phyloP scores from a whole-genome alignment of 2,888 invertebrate species.

The Slavum lentiscoides region DNA sequence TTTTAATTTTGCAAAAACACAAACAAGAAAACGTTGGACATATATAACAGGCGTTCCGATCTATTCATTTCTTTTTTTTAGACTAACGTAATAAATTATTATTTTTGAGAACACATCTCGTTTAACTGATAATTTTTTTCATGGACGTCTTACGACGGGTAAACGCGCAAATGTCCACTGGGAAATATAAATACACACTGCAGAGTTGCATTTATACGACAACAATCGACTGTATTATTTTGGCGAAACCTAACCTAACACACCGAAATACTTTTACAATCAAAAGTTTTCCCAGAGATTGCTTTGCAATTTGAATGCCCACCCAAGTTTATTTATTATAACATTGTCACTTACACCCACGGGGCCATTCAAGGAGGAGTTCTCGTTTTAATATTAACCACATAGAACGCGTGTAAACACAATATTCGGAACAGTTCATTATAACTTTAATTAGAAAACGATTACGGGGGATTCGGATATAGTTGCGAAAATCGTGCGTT shows the following conservation, averaged over 20 bases:
- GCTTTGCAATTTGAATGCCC: not conserved
- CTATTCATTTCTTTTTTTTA: too few species aligned
- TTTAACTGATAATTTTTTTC: too few species aligned
- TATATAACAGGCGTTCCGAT: too few species aligned
- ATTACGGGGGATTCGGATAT: constrained; percentile 14
- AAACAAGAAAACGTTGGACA: too few species aligned
- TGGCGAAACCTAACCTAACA: not conserved
- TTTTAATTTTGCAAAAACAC: too few species aligned
- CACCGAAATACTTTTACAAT: constrained; percentile 35
- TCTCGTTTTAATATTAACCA: constrained; percentile 28
- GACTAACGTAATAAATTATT: too few species aligned
- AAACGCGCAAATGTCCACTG: too few species aligned
- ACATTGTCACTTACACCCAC: constrained; percentile 38
- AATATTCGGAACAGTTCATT: constrained; percentile 7
- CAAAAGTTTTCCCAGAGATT: constrained; percentile 14
- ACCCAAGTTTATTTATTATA: constrained; percentile 41
- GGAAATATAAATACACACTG: too few species aligned
- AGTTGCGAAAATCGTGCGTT: not conserved
- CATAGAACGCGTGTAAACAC: constrained; percentile 28
- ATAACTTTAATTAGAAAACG: constrained; percentile 45
- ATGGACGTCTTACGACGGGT: too few species aligned
- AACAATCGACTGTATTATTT: constrained; percentile 10
- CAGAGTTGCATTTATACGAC: not conserved
- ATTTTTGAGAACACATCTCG: too few species aligned
- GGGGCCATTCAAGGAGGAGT: constrained; percentile 25